Evolutionary conservation across 1,140 invertebrate genomes (phyloP), one percentile per base, ranked within the genome.

Genomic region (Harlomillsia oculata): DNA sequence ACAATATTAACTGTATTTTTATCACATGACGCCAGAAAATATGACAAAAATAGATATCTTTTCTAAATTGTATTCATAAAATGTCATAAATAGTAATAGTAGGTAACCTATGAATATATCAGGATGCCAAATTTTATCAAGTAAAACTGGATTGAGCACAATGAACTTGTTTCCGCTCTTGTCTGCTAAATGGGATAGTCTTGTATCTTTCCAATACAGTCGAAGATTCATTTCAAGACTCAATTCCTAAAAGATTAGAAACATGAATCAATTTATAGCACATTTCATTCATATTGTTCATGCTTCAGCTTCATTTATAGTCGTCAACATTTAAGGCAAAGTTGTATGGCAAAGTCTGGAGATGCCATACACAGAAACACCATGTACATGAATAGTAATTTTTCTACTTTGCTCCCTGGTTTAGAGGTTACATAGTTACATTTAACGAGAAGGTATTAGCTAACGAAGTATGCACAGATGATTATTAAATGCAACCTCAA

Each of bases 171-270:
- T 54, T 25, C 53, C 56, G 13, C 43, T 46, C 28, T 40, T 40
- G 34, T 62, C 56, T 11, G 55, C 56, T 34, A 65, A 52, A 46
- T 62, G 57, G n/a, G 16, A 26, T 32, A 66, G 43, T 29, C 65
- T 56, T 23, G 53, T 51, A 51, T 66, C 65, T 43, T 56, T 62
- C 65, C 65, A 66, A 30, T 59, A 65, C 39, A 66, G 62, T 36
- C 62, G 23, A 13, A 66, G 44, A 56, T 66, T 66, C 59, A 66
- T 57, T 40, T 66, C 65, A 11, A 66, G 25, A 45, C 59, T 66
- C 56, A 64, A 44, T 43, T 66, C 63, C 63, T 64, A 37, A 18
- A 46, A 13, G 25, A 45, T 32, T 9, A 48, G n/a, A n/a, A n/a
- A n/a, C n/a, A n/a, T n/a, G n/a, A n/a, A n/a, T n/a, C n/a, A n/a